Evolutionary conservation across 2,113 vertebrate genomes (phyloP).

Genomic region (Triplophysa tibetana): DNA sequence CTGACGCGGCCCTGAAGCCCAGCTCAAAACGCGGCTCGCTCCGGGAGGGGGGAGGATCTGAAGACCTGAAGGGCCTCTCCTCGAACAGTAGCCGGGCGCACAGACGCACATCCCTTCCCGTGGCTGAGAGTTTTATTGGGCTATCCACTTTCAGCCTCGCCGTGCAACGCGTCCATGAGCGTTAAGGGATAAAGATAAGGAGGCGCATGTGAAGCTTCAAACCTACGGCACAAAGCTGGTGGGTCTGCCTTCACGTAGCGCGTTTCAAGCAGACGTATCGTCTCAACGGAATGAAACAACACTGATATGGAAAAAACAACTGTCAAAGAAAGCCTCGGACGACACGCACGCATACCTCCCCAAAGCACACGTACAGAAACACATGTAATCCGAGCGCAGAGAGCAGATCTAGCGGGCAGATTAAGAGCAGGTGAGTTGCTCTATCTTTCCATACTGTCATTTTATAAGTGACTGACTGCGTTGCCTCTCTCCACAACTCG

Average conservation of each 20-base stretch:
- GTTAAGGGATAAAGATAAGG: slow-evolving; percentile 36
- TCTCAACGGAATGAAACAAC: slow-evolving; percentile 20
- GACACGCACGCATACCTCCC: slow-evolving; percentile 28
- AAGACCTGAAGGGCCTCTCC: slow-evolving; percentile 5
- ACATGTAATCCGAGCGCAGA: slow-evolving; percentile 39
- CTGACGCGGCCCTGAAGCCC: neutral
- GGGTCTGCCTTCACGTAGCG: slow-evolving; percentile 33
- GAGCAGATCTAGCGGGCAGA: slow-evolving; percentile 48
- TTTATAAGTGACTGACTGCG: slow-evolving; percentile 27
- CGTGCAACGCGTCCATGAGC: slow-evolving; percentile 9
- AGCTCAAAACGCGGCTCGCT: neutral
- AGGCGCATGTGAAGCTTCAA: slow-evolving; percentile 34
- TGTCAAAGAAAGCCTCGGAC: slow-evolving; percentile 27
- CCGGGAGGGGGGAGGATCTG: slow-evolving; percentile 24
- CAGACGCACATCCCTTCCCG: slow-evolving; percentile 43
- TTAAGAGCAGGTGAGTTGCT: slow-evolving; percentile 57
- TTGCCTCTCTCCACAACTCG: slow-evolving; percentile 50
- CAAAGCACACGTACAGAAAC: slow-evolving; percentile 16
- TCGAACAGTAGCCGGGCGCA: slow-evolving; percentile 41
- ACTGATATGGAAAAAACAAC: slow-evolving; percentile 33
- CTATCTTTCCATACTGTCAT: slow-evolving; percentile 49
- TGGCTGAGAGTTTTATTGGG: slow-evolving; percentile 44
- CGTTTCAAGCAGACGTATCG: slow-evolving; percentile 39
- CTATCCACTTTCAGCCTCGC: slow-evolving; percentile 50
- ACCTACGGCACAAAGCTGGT: slow-evolving; percentile 24